These are phyloP conservation scores for Luscinia luscinia DNA, from an alignment of 2,797 vertebrate genomes.

Conservation along the genomic window DNA sequence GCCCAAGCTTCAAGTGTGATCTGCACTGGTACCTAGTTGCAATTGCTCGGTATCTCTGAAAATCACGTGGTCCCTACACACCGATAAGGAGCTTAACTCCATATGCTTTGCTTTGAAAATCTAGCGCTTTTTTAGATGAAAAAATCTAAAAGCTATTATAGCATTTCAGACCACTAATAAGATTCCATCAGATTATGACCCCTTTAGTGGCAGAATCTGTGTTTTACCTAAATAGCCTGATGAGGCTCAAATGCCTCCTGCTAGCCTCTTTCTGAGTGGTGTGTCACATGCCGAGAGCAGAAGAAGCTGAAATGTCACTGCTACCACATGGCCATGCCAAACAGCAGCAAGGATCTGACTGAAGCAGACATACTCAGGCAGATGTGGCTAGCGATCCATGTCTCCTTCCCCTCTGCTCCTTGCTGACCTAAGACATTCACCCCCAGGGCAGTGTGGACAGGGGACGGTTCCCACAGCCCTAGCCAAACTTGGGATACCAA, in stretches of 20 bases:
- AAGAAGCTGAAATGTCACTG: not conserved
- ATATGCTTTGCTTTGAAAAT: not conserved
- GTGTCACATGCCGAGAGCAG: not conserved
- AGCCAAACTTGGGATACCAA: no score
- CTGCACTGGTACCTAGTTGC: not conserved
- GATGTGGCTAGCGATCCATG: fast-evolving
- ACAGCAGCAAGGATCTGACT: not conserved
- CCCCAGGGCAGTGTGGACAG: not conserved
- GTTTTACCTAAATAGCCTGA: not conserved
- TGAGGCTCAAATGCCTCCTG: not conserved
- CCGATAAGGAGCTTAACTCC: not conserved
- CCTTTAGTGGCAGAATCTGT: not conserved
- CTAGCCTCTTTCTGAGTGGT: not conserved
- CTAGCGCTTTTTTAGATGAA: not conserved
- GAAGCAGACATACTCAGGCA: not conserved
- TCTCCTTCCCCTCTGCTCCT: not conserved
- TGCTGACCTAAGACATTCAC: no score
- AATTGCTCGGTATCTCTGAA: not conserved
- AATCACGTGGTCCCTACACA: not conserved
- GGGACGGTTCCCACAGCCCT: fast-evolving
- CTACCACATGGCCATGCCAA: fast-evolving
- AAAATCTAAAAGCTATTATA: not conserved
- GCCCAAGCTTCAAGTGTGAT: not conserved
- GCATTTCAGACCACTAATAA: not conserved
- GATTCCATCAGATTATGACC: not conserved